These are phyloP conservation scores for Epizoanthus illoricatus DNA, from an alignment of 92 coral and sea anemone species.

Conservation along the genomic window DNA sequence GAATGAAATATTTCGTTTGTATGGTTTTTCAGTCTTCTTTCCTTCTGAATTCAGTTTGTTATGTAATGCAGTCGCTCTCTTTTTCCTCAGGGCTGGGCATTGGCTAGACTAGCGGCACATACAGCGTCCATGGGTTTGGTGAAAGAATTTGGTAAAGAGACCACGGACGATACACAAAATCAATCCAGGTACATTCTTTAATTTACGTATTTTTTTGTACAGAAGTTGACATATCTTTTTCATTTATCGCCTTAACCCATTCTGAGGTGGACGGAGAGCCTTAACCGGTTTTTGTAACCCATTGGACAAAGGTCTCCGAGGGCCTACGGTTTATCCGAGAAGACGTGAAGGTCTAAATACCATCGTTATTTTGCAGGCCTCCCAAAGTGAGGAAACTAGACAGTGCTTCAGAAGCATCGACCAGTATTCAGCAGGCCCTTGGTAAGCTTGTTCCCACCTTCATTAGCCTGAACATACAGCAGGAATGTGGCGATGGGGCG, in stretches of 20 bases:
- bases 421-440: conserved; percentile 47
- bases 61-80: not conserved
- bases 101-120: conserved; percentile 91
- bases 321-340: too few relatives aligned
- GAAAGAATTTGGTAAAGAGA: conserved; percentile 51
- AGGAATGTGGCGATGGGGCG: too few relatives aligned
- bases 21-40: too few relatives aligned
- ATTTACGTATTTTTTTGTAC: not conserved
- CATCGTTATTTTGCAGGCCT: conserved; percentile 33
- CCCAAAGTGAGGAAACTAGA: conserved; percentile 52
- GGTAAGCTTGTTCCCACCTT: conserved; percentile 26
- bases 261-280: too few relatives aligned
- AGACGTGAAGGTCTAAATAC: too few relatives aligned
- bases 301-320: too few relatives aligned
- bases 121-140: conserved; percentile 79
- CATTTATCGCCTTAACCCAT: too few relatives aligned
- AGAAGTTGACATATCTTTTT: too few relatives aligned
- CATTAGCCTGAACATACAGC: too few relatives aligned
- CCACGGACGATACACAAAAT: conserved; percentile 16
- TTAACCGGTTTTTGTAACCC: too few relatives aligned
- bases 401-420: conserved; percentile 40
- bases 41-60: not conserved
- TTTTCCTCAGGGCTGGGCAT: conserved; percentile 81
- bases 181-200: conserved; percentile 11
- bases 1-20: too few relatives aligned